Evolutionary conservation across 2,888 invertebrate genomes (phyloP), one percentile per base, ranked within the genome.

Genomic region (Pogonocherus hispidulus): DNA sequence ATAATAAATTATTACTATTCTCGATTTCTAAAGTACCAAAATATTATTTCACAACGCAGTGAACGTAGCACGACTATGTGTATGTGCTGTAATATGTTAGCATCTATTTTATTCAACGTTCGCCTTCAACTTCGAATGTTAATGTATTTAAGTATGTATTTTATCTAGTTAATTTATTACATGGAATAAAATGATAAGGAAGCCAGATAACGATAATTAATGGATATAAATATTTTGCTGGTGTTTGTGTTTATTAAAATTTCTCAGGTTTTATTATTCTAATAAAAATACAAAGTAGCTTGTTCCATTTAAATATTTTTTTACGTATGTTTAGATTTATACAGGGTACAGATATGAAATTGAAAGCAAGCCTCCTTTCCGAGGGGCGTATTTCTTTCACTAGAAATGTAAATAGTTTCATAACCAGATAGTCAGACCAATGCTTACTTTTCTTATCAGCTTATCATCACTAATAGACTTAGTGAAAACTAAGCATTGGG

Each of bases 171-270:
- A 14, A 19, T 23, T 51, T 51, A 51, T 23, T 51, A 14, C 51
- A 27, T 6, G 11, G 11, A 49, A 49, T 11, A 49, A 49, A 49
- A 16, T 23, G 51, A 51, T 51, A 51, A 51, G 51, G 51, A 51
- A 51, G 23, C n/a, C 11, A 23, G 51, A 51, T 51, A 51, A 51
- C 5, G 51, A 27, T 51, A 51, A 51, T 51, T 14, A 23, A 16
- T 23, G 27, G 19, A 51, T 18, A 51, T 51, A 51, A 51, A 51
- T 14, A 51, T 27, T 51, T 49, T 5, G 27, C 16, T 51, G 51
- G 16, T 23, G n/a, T 51, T 51, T 27, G 5, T 27, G 8, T 51
- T 22, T 23, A 22, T 27, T 27, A 51, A 22, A 23, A 27, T 51
- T 19, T 51, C 51, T 14, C n/a, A 20, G 11, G 4, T 47, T 47